Percentiles rank a stretch among this genome's conserved stretches.
phyloP scores from a whole-genome alignment of 2,113 vertebrate genomes.

The Colossoma macropomum region DNA sequence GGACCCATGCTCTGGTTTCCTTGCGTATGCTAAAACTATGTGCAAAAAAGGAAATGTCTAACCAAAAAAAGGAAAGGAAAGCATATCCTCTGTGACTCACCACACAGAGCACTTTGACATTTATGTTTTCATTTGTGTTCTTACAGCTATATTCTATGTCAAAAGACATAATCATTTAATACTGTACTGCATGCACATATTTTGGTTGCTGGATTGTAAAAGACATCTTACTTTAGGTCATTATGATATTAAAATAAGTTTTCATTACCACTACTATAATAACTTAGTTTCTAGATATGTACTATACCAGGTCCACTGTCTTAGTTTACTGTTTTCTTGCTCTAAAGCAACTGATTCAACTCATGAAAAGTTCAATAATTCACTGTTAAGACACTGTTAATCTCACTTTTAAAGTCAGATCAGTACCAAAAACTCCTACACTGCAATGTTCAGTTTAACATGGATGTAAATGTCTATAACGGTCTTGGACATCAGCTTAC shows the following conservation, averaged over 20 bases:
- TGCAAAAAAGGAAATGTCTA: slow-evolving; percentile 69
- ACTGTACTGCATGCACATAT: no score
- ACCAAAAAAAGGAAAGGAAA: slow-evolving; percentile 59
- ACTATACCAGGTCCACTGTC: no score
- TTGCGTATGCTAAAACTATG: slow-evolving; percentile 58
- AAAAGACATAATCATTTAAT: neutral
- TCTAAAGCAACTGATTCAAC: neutral
- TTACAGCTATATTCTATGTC: neutral
- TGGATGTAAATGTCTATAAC: no score
- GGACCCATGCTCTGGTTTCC: slow-evolving; percentile 40
- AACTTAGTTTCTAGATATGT: no score
- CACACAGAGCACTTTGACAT: slow-evolving; percentile 7
- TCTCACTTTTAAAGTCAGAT: no score
- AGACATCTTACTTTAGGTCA: neutral
- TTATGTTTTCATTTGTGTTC: neutral
- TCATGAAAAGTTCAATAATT: neutral
- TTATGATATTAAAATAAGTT: no score
- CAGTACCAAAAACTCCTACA: no score
- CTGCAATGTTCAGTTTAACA: neutral
- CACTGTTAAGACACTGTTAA: no score
- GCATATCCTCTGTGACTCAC: slow-evolving; percentile 61
- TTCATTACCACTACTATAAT: no score
- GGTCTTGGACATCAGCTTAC: no score
- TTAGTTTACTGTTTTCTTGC: no score
- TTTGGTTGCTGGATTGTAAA: no score